Base-by-base conservation (phyloP, 2,113 vertebrate species). In the Myotis davidii region DNA sequence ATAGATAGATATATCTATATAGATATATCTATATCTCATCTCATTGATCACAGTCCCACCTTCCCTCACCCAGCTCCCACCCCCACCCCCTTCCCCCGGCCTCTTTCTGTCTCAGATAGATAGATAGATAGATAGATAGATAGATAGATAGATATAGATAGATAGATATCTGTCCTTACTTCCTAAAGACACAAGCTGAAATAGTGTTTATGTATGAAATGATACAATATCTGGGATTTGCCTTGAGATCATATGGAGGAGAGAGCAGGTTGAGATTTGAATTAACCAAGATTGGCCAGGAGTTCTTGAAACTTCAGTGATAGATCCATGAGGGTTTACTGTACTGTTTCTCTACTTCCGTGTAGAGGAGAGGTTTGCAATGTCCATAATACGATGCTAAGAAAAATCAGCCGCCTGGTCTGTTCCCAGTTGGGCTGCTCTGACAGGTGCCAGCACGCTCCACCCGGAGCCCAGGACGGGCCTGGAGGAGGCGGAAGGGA, bases 141-240 rank as follows among this genome's bases (percentile, higher is more conserved):
- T 56, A 56, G 9, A 27, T 61, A 61, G 23, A 61, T 59, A 59
- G 21, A 59, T 54, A 27, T 61, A 61, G 23, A 61, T 59, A 59
- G 21, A 59, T 54, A 54, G 6, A 21, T 54, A 32, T 54, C 37
- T 56, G 27, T 65, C 73, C 23, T 67, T 69, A 9, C 85, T 73
- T 94, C 74, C 73, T 65, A 69, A 64, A 95, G 83, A 86, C 14
- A 78, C 12, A 70, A 50, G 78, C 42, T 81, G 54, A 89, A 88
- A 83, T 64, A 17, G 42, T 45, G 17, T 27, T 23, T 91, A 79
- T 10, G 27, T 23, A 10, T 59, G 37, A 84, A 32, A 78, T 52
- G 8, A 42, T 39, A 56, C 9, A 34, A 72, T 16, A 25, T 56
- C 83, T 91, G 42, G 45, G 39, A 59, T 85, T 82, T 76, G 25